Conservation (phyloP, 1,140 invertebrate genomes). For the Akabosia matsudoensis region DNA sequence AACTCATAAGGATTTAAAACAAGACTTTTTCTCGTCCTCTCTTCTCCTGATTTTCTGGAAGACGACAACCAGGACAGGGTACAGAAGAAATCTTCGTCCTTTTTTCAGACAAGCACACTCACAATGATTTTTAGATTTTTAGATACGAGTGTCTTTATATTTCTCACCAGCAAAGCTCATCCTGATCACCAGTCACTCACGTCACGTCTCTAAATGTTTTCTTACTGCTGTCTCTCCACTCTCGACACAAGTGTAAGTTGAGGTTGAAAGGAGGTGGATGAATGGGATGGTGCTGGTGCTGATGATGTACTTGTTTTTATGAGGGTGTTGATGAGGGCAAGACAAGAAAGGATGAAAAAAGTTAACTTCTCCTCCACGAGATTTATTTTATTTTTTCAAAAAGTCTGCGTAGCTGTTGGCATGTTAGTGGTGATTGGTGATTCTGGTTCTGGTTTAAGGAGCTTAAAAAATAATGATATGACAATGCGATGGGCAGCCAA, state of each 20-base stretch:
- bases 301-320: neutral
- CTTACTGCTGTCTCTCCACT: neutral
- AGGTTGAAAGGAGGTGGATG: neutral
- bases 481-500: too few species aligned
- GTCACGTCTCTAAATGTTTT: neutral
- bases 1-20: neutral
- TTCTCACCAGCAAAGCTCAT: neutral
- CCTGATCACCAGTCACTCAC: neutral
- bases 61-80: neutral
- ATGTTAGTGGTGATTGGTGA: neutral
- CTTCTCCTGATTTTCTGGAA: neutral
- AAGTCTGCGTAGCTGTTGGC: neutral
- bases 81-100: too few species aligned
- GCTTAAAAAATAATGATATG: neutral
- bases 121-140: neutral
- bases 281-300: neutral
- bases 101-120: neutral
- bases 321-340: neutral
- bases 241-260: neutral
- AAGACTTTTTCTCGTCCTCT: neutral
- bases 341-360: neutral
- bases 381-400: too few species aligned
- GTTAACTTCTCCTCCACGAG: neutral
- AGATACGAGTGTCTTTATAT: too few species aligned
- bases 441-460: neutral